Base-by-base conservation (phyloP, 2,113 vertebrate species). In the Arothron firmamentum region DNA sequence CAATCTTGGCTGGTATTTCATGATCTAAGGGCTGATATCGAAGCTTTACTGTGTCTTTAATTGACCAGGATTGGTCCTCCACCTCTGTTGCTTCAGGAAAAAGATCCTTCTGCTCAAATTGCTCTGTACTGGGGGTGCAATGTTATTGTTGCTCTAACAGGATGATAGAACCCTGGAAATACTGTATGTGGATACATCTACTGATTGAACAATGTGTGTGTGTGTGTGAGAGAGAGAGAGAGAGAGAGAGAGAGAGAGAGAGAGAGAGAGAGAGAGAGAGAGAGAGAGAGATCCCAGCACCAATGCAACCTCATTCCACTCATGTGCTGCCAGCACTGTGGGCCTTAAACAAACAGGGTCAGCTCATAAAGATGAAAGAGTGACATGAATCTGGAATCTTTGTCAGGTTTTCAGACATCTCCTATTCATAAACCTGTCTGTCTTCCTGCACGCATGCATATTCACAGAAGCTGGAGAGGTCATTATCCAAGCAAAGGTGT, bases 261-360 rank as follows among this genome's bases (percentile, higher is more conserved):
- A 25, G 25, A 25, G 59, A 59, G 60, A 50, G 25, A 28, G 25
- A 28, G 25, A 28, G 25, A 28, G 62, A 81, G 72, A 69, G 74
- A 59, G 70, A 69, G 75, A 60, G 59, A 69, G 42, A 65, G 31
- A 70, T 72, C 73, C 50, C 58, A 81, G 78, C 82, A 72, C 79
- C 82, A 72, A 75, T 61, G 76, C 73, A 57, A 65, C 59, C 63
- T 56, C 9, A 25, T 50, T 52, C 73, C 55, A 84, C 72, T 85
- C 71, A 84, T 80, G 82, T 72, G 69, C 70, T 85, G 79, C 77
- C 79, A 88, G 77, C 57, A 57, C 74, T 62, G 57, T 52, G 51
- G 62, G 56, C 66, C 77, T 81, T 84, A 81, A 75, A 84, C 77
- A 91, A 88, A 90, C 85, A 88, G 78, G 82, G 75, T 87, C 78